These are phyloP conservation scores for Carassius auratus DNA, from an alignment of 2,113 vertebrate species.

Conservation along the genomic window DNA sequence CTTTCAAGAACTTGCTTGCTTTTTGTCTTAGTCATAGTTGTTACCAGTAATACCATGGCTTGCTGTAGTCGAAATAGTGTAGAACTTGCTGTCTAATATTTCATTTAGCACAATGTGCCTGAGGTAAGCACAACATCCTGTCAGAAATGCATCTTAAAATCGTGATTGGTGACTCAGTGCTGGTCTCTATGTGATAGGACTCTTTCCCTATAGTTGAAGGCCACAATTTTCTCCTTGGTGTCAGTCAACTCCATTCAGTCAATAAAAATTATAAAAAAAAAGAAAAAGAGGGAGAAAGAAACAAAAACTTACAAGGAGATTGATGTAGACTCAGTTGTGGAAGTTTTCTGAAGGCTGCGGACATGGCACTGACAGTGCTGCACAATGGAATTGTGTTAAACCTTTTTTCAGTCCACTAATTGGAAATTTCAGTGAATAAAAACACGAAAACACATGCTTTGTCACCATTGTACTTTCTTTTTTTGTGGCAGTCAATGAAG, in stretches of 20 bases:
- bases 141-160: constrained; percentile 12
- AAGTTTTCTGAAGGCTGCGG: neutral
- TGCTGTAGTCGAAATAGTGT: neutral
- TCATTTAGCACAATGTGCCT: constrained; percentile 2
- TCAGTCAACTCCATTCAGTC: constrained; percentile 29
- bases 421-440: constrained; percentile 29
- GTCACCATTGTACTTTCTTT: neutral
- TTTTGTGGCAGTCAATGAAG: constrained; percentile 17
- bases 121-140: constrained; percentile 24
- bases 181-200: constrained; percentile 25
- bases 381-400: constrained; percentile 16
- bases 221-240: constrained; percentile 24
- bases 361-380: neutral
- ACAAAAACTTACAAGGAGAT: constrained; percentile 15
- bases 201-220: constrained; percentile 7
- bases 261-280: neutral
- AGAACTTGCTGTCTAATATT: constrained; percentile 11
- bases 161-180: constrained; percentile 24
- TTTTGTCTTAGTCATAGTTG: neutral
- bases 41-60: neutral
- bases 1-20: neutral
- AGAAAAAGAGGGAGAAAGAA: neutral
- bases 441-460: neutral
- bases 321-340: constrained; percentile 7
- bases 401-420: constrained; percentile 15